Conservation (phyloP, 2,888 invertebrate genomes). For the Nematopogon swammerdamellus region DNA sequence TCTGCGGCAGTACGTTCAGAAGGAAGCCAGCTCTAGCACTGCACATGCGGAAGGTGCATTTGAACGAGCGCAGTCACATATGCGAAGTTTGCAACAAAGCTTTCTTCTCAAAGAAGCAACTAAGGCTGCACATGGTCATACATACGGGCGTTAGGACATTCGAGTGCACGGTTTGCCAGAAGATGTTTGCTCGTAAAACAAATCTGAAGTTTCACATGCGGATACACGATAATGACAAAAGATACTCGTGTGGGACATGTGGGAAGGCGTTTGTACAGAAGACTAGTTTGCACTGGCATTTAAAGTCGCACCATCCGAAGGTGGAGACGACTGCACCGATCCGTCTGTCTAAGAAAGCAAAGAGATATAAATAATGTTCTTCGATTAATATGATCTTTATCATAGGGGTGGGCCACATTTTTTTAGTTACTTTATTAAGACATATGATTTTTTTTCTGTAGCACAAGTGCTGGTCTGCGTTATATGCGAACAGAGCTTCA, state of each 20-base stretch:
- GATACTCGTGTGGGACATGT: conserved; percentile 20
- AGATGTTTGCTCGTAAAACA: conserved; percentile 18
- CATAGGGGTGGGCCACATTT: no score
- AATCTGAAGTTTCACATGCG: conserved; percentile 23
- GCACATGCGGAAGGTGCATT: conserved; percentile 3
- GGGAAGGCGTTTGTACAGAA: conserved; percentile 15
- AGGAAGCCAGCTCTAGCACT: neutral
- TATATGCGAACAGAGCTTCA: neutral
- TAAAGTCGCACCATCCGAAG: conserved; percentile 31
- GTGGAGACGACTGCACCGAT: conserved; percentile 5
- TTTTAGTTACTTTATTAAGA: no score
- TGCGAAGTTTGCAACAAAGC: conserved; percentile 46
- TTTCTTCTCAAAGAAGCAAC: conserved; percentile 25
- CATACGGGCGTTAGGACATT: conserved; percentile 5
- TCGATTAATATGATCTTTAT: no score
- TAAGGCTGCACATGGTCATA: conserved; percentile 16
- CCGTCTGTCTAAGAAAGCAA: no score
- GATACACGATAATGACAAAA: conserved; percentile 20
- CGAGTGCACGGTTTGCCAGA: conserved; percentile 9
- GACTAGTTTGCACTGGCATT: conserved; percentile 26
- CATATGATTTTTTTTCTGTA: no score
- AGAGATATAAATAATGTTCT: no score
- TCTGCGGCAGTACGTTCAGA: conserved; percentile 2
- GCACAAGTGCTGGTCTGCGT: no score
- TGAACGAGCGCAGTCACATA: conserved; percentile 22